A percentile compares a stretch with the other conserved stretches of the same genome.
Conservation (phyloP, 2,113 vertebrate species). For the Urocolius indicus region DNA sequence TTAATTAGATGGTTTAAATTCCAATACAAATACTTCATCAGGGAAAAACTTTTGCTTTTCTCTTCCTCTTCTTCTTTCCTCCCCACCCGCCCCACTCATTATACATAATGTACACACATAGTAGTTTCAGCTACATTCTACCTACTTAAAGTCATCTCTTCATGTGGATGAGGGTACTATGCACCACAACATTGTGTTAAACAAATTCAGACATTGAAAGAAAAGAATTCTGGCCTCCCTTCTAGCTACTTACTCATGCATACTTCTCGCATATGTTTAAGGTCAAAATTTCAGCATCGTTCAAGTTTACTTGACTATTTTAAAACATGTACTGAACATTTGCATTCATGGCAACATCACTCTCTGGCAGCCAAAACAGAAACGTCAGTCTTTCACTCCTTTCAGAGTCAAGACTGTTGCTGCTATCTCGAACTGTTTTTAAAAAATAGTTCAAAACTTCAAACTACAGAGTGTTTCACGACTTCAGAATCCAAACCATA, state of each 20-base stretch:
- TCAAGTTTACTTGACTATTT: background rate
- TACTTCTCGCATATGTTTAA: background rate
- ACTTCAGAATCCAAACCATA: background rate
- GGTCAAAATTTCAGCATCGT: background rate
- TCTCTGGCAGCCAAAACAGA: background rate
- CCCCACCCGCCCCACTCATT: rapidly evolving
- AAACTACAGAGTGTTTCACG: background rate
- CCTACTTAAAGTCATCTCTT: background rate
- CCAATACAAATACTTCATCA: background rate
- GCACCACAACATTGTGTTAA: background rate
- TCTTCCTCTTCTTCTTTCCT: background rate
- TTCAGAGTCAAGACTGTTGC: background rate
- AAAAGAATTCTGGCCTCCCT: background rate
- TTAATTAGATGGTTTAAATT: background rate
- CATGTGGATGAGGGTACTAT: background rate
- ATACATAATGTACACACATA: rapidly evolving
- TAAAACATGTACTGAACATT: background rate
- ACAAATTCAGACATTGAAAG: background rate
- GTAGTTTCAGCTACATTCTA: background rate
- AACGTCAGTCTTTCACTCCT: background rate
- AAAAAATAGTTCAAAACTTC: background rate
- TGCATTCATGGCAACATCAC: background rate
- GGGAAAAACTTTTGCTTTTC: background rate
- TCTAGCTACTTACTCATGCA: background rate
- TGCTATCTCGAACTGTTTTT: background rate